A percentile compares a stretch with the other conserved stretches of the same genome.
phyloP scores from a whole-genome alignment of 2,888 invertebrate genomes.

The Peribatodes rhomboidaria region DNA sequence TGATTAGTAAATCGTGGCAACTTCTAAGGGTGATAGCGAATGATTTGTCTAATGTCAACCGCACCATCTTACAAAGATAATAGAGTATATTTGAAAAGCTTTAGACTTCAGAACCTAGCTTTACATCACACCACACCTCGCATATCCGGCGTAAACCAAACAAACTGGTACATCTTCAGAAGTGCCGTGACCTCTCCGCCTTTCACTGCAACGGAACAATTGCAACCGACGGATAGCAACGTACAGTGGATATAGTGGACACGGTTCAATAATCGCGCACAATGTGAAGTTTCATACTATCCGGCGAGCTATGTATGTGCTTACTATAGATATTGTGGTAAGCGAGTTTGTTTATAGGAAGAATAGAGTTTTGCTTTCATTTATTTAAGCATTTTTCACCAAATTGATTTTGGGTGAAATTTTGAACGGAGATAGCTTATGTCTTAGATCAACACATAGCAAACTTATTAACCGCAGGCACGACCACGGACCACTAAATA shows the following conservation, averaged over 20 bases:
- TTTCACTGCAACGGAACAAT: slow-evolving; percentile 50
- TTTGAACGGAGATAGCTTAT: too few relatives aligned
- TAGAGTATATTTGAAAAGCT: neutral
- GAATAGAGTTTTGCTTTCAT: slow-evolving; percentile 20
- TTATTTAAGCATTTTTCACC: neutral
- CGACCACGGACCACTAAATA: too few relatives aligned
- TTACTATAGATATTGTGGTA: slow-evolving; percentile 21
- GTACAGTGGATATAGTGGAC: slow-evolving; percentile 31
- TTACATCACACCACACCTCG: neutral
- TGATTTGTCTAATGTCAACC: too few relatives aligned
- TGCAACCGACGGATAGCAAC: slow-evolving; percentile 31
- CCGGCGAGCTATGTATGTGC: slow-evolving; percentile 11
- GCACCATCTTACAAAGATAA: too few relatives aligned
- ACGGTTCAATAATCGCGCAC: slow-evolving; percentile 49
- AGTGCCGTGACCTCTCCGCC: slow-evolving; percentile 46
- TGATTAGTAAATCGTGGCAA: too few relatives aligned
- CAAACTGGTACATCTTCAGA: slow-evolving; percentile 41
- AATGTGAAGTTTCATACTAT: slow-evolving; percentile 36
- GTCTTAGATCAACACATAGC: too few relatives aligned
- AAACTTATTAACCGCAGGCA: too few relatives aligned
- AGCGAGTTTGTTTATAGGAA: neutral
- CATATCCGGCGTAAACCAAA: slow-evolving; percentile 24
- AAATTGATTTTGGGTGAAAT: too few relatives aligned
- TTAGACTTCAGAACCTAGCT: neutral
- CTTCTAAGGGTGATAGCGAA: too few relatives aligned